Evolutionary conservation across 2,888 invertebrate genomes (phyloP).

Genomic region (Hirtodrosophila confusa): DNA sequence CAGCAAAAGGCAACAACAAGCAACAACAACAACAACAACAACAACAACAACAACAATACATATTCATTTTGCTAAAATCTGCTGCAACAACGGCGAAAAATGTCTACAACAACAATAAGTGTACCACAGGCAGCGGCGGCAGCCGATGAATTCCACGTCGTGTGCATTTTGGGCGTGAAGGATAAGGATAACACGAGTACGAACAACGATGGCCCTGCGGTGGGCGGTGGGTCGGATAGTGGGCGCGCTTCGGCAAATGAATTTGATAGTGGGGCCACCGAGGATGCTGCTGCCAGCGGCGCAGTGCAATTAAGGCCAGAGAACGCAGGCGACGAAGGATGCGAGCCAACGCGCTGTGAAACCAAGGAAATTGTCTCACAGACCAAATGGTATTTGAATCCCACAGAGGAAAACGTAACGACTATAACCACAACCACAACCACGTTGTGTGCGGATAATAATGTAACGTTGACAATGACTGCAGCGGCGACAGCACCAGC

Average conservation of each 20-base stretch:
- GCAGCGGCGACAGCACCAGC: constrained; percentile 11
- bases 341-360: constrained; percentile 13
- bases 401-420: constrained; percentile 24
- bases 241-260: constrained; percentile 80
- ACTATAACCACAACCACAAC: constrained; percentile 26
- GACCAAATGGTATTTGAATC: constrained; percentile 78
- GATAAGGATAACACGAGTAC: constrained; percentile 25
- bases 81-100: constrained; percentile 33
- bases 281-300: neutral
- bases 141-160: constrained; percentile 39
- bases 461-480: constrained; percentile 41
- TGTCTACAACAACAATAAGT: constrained; percentile 65
- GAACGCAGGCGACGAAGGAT: constrained; percentile 3
- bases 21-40: too few relatives aligned
- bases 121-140: constrained; percentile 35
- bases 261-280: constrained; percentile 54
- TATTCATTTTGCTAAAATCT: constrained; percentile 14
- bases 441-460: constrained; percentile 38
- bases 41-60: too few relatives aligned
- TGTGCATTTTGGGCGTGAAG: constrained; percentile 50
- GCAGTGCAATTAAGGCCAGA: constrained; percentile 32
- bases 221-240: constrained; percentile 66
- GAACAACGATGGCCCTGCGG: constrained; percentile 17
- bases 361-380: constrained; percentile 46
- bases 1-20: constrained; percentile 4